Conservation (phyloP, 2,797 vertebrate genomes). For the Sebastes reedi region DNA sequence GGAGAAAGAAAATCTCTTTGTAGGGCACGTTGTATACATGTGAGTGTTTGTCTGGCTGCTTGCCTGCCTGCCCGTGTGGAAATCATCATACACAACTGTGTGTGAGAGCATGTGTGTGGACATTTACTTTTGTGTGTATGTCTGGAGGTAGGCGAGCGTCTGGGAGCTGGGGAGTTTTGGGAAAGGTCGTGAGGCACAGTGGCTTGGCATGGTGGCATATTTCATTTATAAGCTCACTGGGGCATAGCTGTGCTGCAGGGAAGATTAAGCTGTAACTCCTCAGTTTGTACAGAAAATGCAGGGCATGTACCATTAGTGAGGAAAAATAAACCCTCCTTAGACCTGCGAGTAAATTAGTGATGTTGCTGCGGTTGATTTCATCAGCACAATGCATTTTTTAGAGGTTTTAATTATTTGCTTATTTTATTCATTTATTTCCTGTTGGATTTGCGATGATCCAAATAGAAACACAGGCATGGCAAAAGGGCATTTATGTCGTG, state of each 20-base stretch:
- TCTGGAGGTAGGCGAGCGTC: slow-evolving; percentile 47
- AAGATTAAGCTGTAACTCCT: slow-evolving; percentile 63
- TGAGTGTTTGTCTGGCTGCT: slow-evolving; percentile 53
- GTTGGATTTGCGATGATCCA: not conserved
- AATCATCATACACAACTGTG: slow-evolving; percentile 20
- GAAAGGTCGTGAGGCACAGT: slow-evolving; percentile 66
- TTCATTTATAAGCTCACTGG: slow-evolving; percentile 72
- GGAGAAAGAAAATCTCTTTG: slow-evolving; percentile 10
- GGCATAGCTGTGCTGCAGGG: slow-evolving; percentile 66
- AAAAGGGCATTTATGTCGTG: not conserved
- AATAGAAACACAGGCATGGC: not conserved
- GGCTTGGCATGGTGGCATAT: slow-evolving; percentile 71
- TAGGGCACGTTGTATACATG: slow-evolving; percentile 12
- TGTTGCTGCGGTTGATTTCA: slow-evolving; percentile 26
- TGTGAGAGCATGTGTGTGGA: slow-evolving; percentile 2
- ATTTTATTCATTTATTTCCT: not conserved
- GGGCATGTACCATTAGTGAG: slow-evolving; percentile 42
- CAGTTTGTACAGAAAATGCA: slow-evolving; percentile 47
- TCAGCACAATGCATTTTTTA: not conserved
- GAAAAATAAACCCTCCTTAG: slow-evolving; percentile 26
- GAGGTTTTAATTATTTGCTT: not conserved
- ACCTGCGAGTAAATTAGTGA: slow-evolving; percentile 35
- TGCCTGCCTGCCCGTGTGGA: slow-evolving; percentile 35
- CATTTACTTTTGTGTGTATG: slow-evolving; percentile 21
- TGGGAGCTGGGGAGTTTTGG: slow-evolving; percentile 57